phyloP scores from a whole-genome alignment of 2,797 vertebrate genomes.

The Gallinago stenura region DNA sequence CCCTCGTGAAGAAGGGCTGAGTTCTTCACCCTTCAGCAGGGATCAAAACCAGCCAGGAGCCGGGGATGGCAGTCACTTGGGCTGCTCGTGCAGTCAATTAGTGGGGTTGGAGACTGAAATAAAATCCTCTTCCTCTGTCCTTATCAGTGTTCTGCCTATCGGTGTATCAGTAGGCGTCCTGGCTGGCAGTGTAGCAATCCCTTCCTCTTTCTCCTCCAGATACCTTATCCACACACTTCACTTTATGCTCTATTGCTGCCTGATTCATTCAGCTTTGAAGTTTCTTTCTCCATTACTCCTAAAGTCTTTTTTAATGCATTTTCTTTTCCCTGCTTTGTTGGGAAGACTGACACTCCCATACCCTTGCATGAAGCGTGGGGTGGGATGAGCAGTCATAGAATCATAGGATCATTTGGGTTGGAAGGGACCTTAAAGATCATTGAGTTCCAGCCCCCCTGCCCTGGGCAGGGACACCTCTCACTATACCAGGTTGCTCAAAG shows the following conservation, averaged over 20 bases:
- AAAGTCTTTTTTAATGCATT: not conserved
- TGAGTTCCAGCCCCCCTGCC: too few relatives aligned
- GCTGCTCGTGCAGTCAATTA: not conserved
- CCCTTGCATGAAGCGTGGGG: not conserved
- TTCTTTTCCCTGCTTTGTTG: not conserved
- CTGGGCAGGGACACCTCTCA: too few relatives aligned
- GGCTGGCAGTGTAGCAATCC: not conserved
- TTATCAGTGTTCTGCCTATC: not conserved
- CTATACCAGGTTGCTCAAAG: too few relatives aligned
- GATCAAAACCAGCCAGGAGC: not conserved
- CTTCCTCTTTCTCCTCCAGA: not conserved
- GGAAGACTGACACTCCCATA: not conserved
- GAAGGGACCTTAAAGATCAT: too few relatives aligned
- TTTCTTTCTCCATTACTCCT: not conserved
- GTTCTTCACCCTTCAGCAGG: not conserved
- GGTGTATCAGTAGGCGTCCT: not conserved
- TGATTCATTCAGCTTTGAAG: not conserved
- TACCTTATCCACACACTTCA: not conserved
- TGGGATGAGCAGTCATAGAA: not conserved
- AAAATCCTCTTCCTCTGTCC: not conserved
- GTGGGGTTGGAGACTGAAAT: not conserved
- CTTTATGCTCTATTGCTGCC: not conserved
- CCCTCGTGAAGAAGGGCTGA: not conserved
- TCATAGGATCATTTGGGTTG: too few relatives aligned
- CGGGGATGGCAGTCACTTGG: not conserved